Evolutionary conservation across 1,140 invertebrate genomes (phyloP), one percentile per base, ranked within the genome.

Genomic region (Pseudobourletiella spinata): DNA sequence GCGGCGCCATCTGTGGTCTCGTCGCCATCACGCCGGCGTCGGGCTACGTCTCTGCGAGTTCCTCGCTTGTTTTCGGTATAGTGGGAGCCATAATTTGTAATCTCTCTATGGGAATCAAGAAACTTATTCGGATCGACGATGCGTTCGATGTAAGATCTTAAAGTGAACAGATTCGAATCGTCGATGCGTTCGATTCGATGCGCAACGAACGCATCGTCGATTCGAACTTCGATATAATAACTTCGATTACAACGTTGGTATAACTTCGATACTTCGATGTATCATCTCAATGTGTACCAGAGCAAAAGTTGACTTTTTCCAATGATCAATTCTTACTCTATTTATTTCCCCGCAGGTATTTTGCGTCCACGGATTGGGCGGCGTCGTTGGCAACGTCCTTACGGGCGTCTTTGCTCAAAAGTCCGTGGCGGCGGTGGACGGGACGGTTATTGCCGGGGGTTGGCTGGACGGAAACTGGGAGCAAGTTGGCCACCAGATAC

Each of bases 311-410:
- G n/a, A n/a, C n/a, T n/a, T n/a, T n/a, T n/a, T n/a, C n/a, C n/a
- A n/a, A n/a, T n/a, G n/a, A n/a, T n/a, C n/a, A n/a, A n/a, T n/a
- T n/a, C n/a, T n/a, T n/a, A n/a, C n/a, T n/a, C n/a, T n/a, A n/a
- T 65, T n/a, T n/a, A n/a, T n/a, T n/a, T n/a, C n/a, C n/a, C n/a
- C 61, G 24, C 63, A 68, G 35, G 66, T 68, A 0, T 68, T 68
- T 59, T 59, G 55, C 1, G 58, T 63, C 18, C 67, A 68, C 20
- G 67, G 67, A 24, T 25, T 68, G 25, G 67, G 67, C 3, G 67
- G 67, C 2, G 57, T 68, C 1, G 57, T 68, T 0, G 67, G 67
- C 6, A 68, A 68, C 44, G n/a, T 68, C 2, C 26, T 68, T 26
- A 65, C 67, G 15, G 67, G 63, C 11, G 42, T 64, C 8, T 65